Conservation (phyloP, 2,888 invertebrate genomes). For the Archips xylosteana region DNA sequence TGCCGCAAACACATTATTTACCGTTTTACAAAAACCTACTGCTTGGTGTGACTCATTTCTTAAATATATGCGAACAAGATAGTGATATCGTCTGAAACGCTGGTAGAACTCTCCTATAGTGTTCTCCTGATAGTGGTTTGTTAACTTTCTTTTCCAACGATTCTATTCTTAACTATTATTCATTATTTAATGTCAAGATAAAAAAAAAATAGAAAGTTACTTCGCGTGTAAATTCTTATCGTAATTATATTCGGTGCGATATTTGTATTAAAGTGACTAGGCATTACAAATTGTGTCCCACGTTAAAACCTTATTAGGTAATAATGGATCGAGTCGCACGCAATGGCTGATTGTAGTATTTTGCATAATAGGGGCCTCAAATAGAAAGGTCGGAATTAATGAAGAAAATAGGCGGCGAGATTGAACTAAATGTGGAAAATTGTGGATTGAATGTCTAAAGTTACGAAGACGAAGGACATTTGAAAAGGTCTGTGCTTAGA, state of each 20-base stretch:
- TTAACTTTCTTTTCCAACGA: not conserved
- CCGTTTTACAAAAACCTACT: too few species aligned
- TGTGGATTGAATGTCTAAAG: not conserved
- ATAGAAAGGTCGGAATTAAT: conserved; percentile 8
- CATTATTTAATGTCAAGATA: conserved; percentile 20
- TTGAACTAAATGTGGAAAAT: not conserved
- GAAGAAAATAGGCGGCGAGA: not conserved
- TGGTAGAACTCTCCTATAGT: too few species aligned
- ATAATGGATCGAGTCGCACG: conserved; percentile 31
- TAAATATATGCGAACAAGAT: too few species aligned
- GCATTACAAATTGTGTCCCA: conserved; percentile 34
- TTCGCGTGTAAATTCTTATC: conserved; percentile 31
- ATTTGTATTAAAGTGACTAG: conserved; percentile 29
- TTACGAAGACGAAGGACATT: not conserved
- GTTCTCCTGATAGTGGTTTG: not conserved
- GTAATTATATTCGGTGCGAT: conserved; percentile 33
- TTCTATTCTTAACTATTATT: not conserved
- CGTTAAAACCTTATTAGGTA: conserved; percentile 32
- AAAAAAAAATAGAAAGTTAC: not conserved
- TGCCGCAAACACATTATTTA: too few species aligned
- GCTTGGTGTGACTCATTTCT: too few species aligned
- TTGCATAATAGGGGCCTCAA: not conserved
- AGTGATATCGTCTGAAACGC: too few species aligned
- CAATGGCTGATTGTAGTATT: conserved; percentile 21
- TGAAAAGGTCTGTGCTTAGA: not conserved